Evolutionary conservation across 2,888 invertebrate genomes (phyloP).

Genomic region (Torymus texanus): DNA sequence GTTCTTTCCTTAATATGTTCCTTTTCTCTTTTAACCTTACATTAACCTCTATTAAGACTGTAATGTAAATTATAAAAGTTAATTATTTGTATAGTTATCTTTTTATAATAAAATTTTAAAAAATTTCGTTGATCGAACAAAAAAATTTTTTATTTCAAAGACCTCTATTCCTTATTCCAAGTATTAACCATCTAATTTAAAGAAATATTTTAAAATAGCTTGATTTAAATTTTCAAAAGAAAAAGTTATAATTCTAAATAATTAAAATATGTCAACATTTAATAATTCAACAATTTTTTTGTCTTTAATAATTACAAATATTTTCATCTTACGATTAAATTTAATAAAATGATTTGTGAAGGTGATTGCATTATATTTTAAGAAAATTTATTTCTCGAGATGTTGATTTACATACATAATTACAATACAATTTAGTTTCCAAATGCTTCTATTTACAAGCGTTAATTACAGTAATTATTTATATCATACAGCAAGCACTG

Average conservation of each 20-base stretch:
- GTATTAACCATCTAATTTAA: not conserved
- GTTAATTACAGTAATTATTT: constrained; percentile 42
- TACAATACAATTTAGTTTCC: constrained; percentile 52
- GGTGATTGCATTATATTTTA: not conserved
- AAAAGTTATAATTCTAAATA: too few relatives aligned
- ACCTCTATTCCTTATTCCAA: not conserved
- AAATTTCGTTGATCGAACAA: constrained; percentile 39
- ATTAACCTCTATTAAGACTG: constrained; percentile 8
- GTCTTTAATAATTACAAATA: too few relatives aligned
- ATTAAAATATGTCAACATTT: too few relatives aligned
- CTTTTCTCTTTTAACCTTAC: constrained; percentile 17
- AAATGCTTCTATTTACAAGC: constrained; percentile 48
- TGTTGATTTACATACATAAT: constrained; percentile 38
- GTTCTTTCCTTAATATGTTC: constrained; percentile 21
- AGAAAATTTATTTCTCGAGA: constrained; percentile 45
- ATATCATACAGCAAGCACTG: constrained; percentile 39
- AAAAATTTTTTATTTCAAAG: constrained; percentile 5
- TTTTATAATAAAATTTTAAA: constrained; percentile 39
- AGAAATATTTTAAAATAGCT: not conserved
- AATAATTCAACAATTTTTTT: too few relatives aligned
- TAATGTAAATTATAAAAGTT: constrained; percentile 10
- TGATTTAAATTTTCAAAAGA: too few relatives aligned
- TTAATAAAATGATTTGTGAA: too few relatives aligned
- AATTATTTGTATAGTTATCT: constrained; percentile 3
- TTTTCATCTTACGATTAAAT: too few relatives aligned